phyloP scores from a whole-genome alignment of 2,797 vertebrate genomes.

The Enteromius anoplus region DNA sequence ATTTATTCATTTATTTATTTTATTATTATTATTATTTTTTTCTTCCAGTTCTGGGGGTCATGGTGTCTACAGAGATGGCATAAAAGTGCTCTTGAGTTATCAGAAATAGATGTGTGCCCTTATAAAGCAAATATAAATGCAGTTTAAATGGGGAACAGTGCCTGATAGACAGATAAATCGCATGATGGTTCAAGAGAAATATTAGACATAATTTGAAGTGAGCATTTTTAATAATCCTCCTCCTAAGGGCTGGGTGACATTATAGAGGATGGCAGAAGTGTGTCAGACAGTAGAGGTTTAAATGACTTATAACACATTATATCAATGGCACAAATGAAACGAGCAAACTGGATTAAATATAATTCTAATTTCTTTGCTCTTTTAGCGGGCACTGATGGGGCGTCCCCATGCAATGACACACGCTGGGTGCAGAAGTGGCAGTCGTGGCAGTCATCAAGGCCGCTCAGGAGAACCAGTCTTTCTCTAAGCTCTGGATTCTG shows the following conservation, averaged over 20 bases:
- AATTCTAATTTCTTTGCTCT: conserved; percentile 11
- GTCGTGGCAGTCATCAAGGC: conserved; percentile 92
- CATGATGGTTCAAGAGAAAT: neutral
- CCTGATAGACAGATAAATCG: neutral
- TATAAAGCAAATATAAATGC: conserved; percentile 4
- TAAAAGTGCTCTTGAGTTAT: neutral
- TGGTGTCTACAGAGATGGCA: too few relatives aligned
- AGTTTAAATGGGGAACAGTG: neutral
- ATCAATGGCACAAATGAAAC: neutral
- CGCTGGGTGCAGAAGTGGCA: conserved; percentile 93
- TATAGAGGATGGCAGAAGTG: neutral
- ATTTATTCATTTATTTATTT: too few relatives aligned
- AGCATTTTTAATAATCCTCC: neutral
- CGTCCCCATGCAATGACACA: conserved; percentile 86
- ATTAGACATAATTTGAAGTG: neutral
- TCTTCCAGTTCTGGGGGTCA: neutral
- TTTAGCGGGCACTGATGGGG: conserved; percentile 72
- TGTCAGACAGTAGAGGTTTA: neutral
- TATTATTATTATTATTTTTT: too few relatives aligned
- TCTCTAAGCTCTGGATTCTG: conserved; percentile 95
- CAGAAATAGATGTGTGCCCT: neutral
- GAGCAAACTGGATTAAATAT: neutral
- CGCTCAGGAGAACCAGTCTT: conserved; percentile 89
- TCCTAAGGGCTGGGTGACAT: neutral
- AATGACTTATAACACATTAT: neutral